These are phyloP conservation scores for Hippocampus zosterae DNA, from an alignment of 2,113 vertebrate genomes.

Conservation along the genomic window DNA sequence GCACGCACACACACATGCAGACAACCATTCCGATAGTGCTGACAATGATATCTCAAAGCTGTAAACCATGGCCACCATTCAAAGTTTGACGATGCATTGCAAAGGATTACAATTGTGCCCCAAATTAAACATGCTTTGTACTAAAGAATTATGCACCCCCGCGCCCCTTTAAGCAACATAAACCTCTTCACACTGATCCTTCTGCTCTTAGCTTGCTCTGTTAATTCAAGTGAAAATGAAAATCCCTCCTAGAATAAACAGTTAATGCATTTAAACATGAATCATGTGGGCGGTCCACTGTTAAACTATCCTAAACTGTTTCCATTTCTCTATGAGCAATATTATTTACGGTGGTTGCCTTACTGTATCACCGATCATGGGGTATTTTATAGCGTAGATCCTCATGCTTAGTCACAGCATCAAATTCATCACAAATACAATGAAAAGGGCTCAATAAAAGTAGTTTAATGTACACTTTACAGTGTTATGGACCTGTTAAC, in stretches of 20 bases:
- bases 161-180: constrained; percentile 33
- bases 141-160: constrained; percentile 28
- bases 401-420: constrained; percentile 84
- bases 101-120: constrained; percentile 21
- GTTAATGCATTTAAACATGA: constrained; percentile 34
- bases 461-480: constrained; percentile 95
- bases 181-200: constrained; percentile 46
- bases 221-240: constrained; percentile 47
- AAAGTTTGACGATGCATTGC: constrained; percentile 22
- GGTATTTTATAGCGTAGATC: constrained; percentile 82
- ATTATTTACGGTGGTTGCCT: constrained; percentile 59
- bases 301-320: constrained; percentile 59
- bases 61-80: constrained; percentile 33
- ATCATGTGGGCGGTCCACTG: constrained; percentile 22
- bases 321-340: constrained; percentile 59
- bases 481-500: constrained; percentile 80
- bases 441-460: constrained; percentile 85
- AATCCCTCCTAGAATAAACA: constrained; percentile 44
- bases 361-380: constrained; percentile 9
- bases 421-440: constrained; percentile 85
- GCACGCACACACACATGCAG: constrained; percentile 15
- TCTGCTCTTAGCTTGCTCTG: constrained; percentile 39
- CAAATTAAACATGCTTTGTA: constrained; percentile 32
- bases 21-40: constrained; percentile 28
- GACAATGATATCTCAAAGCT: constrained; percentile 39